Base-by-base conservation (phyloP, 2,888 invertebrate species). In the Orthosia gracilis region DNA sequence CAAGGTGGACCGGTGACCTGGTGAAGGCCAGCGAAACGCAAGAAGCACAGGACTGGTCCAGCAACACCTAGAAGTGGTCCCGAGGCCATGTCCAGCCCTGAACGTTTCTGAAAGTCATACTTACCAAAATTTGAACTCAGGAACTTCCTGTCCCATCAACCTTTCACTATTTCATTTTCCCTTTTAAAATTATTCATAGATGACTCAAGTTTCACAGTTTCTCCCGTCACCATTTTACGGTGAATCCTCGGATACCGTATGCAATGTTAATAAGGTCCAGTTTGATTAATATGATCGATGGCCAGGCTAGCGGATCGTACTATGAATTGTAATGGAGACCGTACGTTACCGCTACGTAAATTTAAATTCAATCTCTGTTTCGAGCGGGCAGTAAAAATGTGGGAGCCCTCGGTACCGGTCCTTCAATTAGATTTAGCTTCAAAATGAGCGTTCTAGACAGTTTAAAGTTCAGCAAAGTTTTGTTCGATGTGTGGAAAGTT, bases 321-420 rank as follows among this genome's bases (percentile, higher is more conserved):
- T 90, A 88, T 94, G 96, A 94, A 96, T 96, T 88, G 92, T 92
- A 96, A 96, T 95, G 91, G 86, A 85, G 86, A 83, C 84, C 87
- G 40, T 40, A 40, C 40, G 91, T 89, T 94, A 96, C 96, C 95
- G 95, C 95, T 96, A 96, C 88, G 91, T 92, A 94, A 94, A 95
- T 96, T 95, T 93, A 94, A 92, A 96, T 96, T 95, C 96, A 93
- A 93, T 92, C 92, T 93, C 91, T 88, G 91, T 90, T 85, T 87
- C 90, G 85, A 87, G 85, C 90, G 89, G 91, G 85, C 95, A 96
- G 96, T 96, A 94, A 95, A 96, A 96, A 96, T 96, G 96, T 92
- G 92, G 91, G 90, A 92, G 94, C 91, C 92, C 90, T 93, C 89
- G 89, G 87, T 87, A 92, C 81, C 94, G 93, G 96, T 94, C 91